A percentile compares a stretch with the other conserved stretches of the same genome.
phyloP scores from a whole-genome alignment of 2,113 vertebrate species.

The Eidolon helvum region DNA sequence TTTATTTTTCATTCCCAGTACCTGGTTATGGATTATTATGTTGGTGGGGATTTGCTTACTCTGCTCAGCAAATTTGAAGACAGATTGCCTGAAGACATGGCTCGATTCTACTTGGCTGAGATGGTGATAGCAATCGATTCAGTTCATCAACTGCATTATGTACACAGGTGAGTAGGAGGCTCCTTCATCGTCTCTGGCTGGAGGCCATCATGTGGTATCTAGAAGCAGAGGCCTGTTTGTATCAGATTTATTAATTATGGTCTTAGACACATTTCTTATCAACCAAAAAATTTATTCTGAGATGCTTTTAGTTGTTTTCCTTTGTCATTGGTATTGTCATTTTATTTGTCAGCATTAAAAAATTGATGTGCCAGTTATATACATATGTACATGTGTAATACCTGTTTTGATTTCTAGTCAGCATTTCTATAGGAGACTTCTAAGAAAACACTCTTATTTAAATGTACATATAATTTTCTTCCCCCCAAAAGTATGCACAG shows the following conservation, averaged over 20 bases:
- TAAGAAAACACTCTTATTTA: too few species aligned
- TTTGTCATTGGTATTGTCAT: background rate
- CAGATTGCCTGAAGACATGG: slow-evolving; percentile 98
- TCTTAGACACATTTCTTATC: too few species aligned
- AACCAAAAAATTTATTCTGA: background rate
- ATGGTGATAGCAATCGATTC: slow-evolving; percentile 99
- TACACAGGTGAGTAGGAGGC: slow-evolving; percentile 90
- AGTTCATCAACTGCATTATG: slow-evolving; percentile 98
- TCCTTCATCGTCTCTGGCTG: too few species aligned
- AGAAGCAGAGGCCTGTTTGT: background rate
- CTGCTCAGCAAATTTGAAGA: slow-evolving; percentile 99
- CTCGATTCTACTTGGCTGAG: slow-evolving; percentile 98
- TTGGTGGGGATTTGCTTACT: slow-evolving; percentile 97
- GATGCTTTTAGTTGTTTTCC: background rate
- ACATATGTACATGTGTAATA: too few species aligned
- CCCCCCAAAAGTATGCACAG: too few species aligned
- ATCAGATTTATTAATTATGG: background rate
- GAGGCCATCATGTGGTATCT: background rate
- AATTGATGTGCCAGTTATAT: too few species aligned
- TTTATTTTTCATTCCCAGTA: slow-evolving; percentile 85
- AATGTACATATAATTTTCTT: too few species aligned
- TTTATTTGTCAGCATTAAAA: background rate
- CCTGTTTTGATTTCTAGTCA: too few species aligned
- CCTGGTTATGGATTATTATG: slow-evolving; percentile 99
- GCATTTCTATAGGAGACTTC: too few species aligned